These are phyloP conservation scores for Mimas tiliae DNA, from an alignment of 2,888 invertebrate genomes.

Conservation along the genomic window DNA sequence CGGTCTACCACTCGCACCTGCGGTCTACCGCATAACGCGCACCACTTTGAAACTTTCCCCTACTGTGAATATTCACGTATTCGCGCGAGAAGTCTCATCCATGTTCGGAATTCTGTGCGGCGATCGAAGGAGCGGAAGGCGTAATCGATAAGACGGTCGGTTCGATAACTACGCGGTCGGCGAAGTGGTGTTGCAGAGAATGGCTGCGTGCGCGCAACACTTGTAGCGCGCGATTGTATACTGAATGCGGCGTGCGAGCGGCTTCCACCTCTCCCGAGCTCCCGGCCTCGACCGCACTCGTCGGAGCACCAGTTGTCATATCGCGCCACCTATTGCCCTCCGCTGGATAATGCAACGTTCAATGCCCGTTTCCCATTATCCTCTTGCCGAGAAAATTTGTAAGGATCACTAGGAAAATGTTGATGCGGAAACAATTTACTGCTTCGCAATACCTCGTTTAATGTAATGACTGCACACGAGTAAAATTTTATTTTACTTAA, in stretches of 20 bases:
- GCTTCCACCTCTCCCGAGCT: conserved; percentile 73
- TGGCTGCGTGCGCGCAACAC: conserved; percentile 77
- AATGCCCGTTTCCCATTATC: conserved; percentile 69
- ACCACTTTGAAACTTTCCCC: conserved; percentile 56
- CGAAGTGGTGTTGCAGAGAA: conserved; percentile 57
- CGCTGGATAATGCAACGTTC: conserved; percentile 71
- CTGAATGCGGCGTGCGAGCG: conserved; percentile 72
- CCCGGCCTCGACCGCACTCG: conserved; percentile 75
- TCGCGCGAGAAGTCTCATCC: conserved; percentile 59
- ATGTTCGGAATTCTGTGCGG: conserved; percentile 58
- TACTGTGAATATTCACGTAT: conserved; percentile 55
- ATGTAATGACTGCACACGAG: not conserved
- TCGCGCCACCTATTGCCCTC: conserved; percentile 74
- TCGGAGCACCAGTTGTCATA: conserved; percentile 70
- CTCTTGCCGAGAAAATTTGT: conserved; percentile 49
- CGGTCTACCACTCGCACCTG: conserved; percentile 65
- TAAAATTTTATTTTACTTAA: conserved; percentile 12
- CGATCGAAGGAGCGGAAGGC: conserved; percentile 55
- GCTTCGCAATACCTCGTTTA: not conserved
- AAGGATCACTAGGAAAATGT: conserved; percentile 33
- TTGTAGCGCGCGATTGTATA: conserved; percentile 76
- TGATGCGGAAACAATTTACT: conserved; percentile 33
- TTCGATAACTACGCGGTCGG: conserved; percentile 51
- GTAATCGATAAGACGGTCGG: conserved; percentile 69
- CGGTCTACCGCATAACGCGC: conserved; percentile 58